Evolutionary conservation across 2,888 invertebrate genomes (phyloP), one percentile per base, ranked within the genome.

Genomic region (Drosophila eohydei): DNA sequence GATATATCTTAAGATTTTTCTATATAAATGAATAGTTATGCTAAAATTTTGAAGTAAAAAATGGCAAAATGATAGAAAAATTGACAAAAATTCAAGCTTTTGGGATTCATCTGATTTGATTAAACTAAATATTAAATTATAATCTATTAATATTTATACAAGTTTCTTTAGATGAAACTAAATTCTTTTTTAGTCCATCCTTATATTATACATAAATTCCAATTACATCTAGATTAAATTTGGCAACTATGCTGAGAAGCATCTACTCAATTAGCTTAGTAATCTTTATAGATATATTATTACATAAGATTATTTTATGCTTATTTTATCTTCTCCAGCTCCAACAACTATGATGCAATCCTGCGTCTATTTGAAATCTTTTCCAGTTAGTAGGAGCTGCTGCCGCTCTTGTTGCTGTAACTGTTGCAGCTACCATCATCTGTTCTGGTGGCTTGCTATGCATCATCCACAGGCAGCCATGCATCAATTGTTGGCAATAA

Each of bases 401-500:
- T 40, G 16, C 11, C 26, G 11, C n/a, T 59, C 21, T 46, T 36
- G 28, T 12, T 9, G 28, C 2, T 62, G n/a, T 16, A 44, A 26
- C 12, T 61, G 16, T 16, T 30, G 30, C 36, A 34, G 43, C 43
- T 36, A 32, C 36, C 28, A 34, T 14, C 14, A 59, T 46, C 21
- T 62, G 56, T 43, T 57, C 40, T 52, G 38, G 30, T 52, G 63
- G 8, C 51, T 51, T 44, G 21, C 60, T 46, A 55, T 72, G 61
- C 54, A 61, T 76, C 75, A 63, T 57, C 30, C 51, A 21, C 64
- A 70, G 66, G 63, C 80, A 64, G 43, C 80, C 82, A 83, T 77
- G 71, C 87, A 87, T 84, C 87, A 87, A 80, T 80, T 76, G 80
- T 26, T 60, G 65, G 69, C 80, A 78, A 88, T 85, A 85, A 82